phyloP scores from a whole-genome alignment of 2,113 vertebrate species.

The Cinclus cinclus region DNA sequence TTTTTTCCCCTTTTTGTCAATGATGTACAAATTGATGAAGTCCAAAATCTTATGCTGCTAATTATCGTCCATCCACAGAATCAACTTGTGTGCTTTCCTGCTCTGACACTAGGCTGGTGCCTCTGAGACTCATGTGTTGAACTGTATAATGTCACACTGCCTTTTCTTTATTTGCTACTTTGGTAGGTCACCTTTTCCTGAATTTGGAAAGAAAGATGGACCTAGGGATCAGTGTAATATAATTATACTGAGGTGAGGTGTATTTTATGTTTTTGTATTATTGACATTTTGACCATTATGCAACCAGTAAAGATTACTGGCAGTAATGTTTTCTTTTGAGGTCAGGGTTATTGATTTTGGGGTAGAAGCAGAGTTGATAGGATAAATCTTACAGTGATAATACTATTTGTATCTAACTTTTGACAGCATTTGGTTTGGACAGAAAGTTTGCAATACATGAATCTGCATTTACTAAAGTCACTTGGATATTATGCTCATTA shows the following conservation, averaged over 20 bases:
- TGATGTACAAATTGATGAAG: background rate
- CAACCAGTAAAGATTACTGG: slow-evolving; percentile 40
- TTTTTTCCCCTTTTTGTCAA: background rate
- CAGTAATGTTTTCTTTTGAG: background rate
- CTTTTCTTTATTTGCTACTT: background rate
- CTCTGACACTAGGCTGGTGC: background rate
- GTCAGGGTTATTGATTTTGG: slow-evolving; percentile 23
- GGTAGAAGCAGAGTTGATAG: background rate
- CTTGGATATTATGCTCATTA: background rate
- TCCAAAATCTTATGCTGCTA: background rate
- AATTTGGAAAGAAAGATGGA: background rate
- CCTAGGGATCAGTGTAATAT: background rate
- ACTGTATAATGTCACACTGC: background rate
- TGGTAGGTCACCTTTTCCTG: background rate
- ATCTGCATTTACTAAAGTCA: background rate
- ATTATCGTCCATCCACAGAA: background rate
- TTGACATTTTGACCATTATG: background rate
- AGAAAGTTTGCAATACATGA: background rate
- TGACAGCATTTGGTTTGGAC: background rate
- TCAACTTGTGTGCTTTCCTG: background rate
- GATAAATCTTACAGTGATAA: background rate
- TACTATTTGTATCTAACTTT: background rate
- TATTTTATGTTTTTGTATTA: slow-evolving; percentile 22
- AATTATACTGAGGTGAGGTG: background rate
- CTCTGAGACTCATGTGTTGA: background rate